Percentiles rank a stretch among this genome's conserved stretches.
Evolutionary conservation across 2,888 invertebrate genomes (phyloP).

Genomic region (Drosophila kambysellisi): DNA sequence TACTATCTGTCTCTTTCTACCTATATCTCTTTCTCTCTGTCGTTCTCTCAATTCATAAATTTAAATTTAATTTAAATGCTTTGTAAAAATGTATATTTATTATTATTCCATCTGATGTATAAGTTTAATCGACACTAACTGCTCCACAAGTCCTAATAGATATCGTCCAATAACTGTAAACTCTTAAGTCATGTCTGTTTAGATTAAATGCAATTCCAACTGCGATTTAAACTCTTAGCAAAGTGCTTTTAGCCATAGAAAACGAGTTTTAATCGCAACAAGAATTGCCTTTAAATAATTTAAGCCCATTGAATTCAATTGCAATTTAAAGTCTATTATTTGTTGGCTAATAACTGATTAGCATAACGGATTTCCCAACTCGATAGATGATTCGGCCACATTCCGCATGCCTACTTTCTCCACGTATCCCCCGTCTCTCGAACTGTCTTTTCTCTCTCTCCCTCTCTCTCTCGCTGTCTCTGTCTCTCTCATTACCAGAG

Average conservation of each 20-base stretch:
- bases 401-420: conserved; percentile 59
- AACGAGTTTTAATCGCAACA: not conserved
- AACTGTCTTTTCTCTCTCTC: not conserved
- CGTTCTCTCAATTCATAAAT: not conserved
- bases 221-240: not conserved
- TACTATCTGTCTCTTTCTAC: not conserved
- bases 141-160: not conserved
- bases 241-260: not conserved
- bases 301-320: conserved; percentile 12
- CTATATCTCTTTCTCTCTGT: not conserved
- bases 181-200: not conserved
- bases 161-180: not conserved
- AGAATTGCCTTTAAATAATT: no score
- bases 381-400: conserved; percentile 24
- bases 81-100: no score
- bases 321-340: conserved; percentile 37
- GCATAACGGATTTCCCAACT: conserved; percentile 54
- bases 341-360: conserved; percentile 46
- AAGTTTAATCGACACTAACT: not conserved
- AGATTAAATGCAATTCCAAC: not conserved
- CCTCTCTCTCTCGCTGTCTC: not conserved
- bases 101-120: no score
- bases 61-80: no score
- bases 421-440: conserved; percentile 8
- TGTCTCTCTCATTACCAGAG: not conserved